Conservation (phyloP, 1,140 invertebrate genomes). For the Maniola jurtina region DNA sequence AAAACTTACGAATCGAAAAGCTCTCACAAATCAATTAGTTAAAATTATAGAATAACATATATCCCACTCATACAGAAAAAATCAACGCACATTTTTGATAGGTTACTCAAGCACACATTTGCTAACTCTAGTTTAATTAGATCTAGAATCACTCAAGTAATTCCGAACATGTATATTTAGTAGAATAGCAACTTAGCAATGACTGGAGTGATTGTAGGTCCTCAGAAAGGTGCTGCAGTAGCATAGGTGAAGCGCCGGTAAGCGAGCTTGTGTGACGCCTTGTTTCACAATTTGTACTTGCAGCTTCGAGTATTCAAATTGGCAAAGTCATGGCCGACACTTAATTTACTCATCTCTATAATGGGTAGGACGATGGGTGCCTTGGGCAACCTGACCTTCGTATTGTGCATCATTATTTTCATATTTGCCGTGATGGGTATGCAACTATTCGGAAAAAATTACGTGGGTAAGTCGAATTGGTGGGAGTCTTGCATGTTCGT, state of each 20-base stretch:
- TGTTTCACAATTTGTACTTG: constrained; percentile 79
- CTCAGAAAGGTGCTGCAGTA: constrained; percentile 60
- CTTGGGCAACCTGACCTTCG: constrained; percentile 98
- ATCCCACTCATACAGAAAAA: constrained; percentile 73
- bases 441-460: constrained; percentile 97
- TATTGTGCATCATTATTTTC: constrained; percentile 98
- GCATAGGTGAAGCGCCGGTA: constrained; percentile 78
- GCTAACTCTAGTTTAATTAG: constrained; percentile 57
- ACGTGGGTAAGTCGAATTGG: constrained; percentile 83
- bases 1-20: constrained; percentile 50
- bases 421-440: constrained; percentile 99
- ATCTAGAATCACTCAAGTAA: constrained; percentile 53
- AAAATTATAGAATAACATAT: constrained; percentile 60
- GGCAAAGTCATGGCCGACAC: constrained; percentile 98
- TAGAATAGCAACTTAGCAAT: constrained; percentile 5
- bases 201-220: constrained; percentile 57
- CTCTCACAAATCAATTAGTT: constrained; percentile 48
- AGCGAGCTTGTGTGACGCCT: constrained; percentile 77
- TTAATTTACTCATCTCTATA: constrained; percentile 98
- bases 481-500: constrained; percentile 77
- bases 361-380: constrained; percentile 99
- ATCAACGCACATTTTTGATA: constrained; percentile 70
- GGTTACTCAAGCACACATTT: constrained; percentile 74
- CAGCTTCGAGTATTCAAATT: constrained; percentile 99
- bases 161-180: constrained; percentile 1